Base-by-base conservation (phyloP, 2,888 invertebrate species). In the Reticulitermes lucifugus region DNA sequence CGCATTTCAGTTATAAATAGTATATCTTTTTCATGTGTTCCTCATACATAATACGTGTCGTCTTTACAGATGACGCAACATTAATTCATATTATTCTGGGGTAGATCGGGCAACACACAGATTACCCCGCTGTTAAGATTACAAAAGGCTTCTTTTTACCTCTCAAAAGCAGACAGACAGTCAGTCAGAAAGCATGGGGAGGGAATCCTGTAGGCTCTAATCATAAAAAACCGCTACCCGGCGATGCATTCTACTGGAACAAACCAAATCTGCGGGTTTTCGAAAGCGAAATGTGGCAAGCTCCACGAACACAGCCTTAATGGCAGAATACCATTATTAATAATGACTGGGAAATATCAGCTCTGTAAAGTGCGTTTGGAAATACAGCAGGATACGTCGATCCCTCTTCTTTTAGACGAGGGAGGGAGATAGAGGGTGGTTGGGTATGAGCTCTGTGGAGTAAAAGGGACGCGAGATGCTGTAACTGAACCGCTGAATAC, bases 251-350 rank as follows among this genome's bases (percentile, higher is more conserved):
- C 85, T 83, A 70, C 43, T 71, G 83, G 83, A 85, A 85, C 85
- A 85, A 85, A 85, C 83, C 83, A 83, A 83, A 85, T 85, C 83
- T 85, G 65, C 75, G 83, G 83, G 83, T 85, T 85, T 65, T 83
- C 79, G 83, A 83, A 83, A 85, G 59, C 51, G 84, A 84, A 84
- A 84, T 84, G 84, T 81, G 87, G 88, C 86, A 79, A 86, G 83
- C 86, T 87, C 83, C 75, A 86, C 86, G 65, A 65, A 70, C 84
- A 46, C 25, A 83, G 83, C 77, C 85, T 87, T 88, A 88, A 88
- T 88, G 88, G 88, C 87, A 87, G 88, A 88, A 88, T 88, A 87
- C 88, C 88, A 88, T 88, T 88, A 88, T 88, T 88, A 88, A 88
- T 88, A 88, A 88, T 88, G 88, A 88, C 88, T 88, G 87, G 85